Evolutionary conservation across 2,888 invertebrate genomes (phyloP).

Genomic region (Xylota sylvarum): DNA sequence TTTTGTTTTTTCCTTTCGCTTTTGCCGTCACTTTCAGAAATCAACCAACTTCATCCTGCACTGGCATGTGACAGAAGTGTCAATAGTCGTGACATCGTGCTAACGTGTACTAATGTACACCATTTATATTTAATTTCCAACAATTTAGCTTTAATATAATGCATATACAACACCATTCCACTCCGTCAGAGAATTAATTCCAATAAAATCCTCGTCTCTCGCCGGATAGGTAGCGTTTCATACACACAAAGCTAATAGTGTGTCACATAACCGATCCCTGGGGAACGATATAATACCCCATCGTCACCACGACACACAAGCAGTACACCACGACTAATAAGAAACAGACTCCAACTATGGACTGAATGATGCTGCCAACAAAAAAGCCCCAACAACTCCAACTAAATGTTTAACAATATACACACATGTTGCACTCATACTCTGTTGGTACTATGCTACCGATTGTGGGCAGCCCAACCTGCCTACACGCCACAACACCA

Average conservation of each 20-base stretch:
- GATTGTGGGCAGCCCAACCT: slow-evolving; percentile 60
- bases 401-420: slow-evolving; percentile 76
- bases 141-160: slow-evolving; percentile 74
- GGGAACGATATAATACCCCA: slow-evolving; percentile 84
- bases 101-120: slow-evolving; percentile 77
- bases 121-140: slow-evolving; percentile 77
- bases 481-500: slow-evolving; percentile 60
- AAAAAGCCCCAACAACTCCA: slow-evolving; percentile 69
- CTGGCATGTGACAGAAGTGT: slow-evolving; percentile 76
- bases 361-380: background rate
- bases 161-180: slow-evolving; percentile 61
- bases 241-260: slow-evolving; percentile 77
- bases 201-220: slow-evolving; percentile 77
- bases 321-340: slow-evolving; percentile 26
- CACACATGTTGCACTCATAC: slow-evolving; percentile 75
- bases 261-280: slow-evolving; percentile 82
- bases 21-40: slow-evolving; percentile 62
- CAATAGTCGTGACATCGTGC: slow-evolving; percentile 76
- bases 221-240: slow-evolving; percentile 48
- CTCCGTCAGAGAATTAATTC: slow-evolving; percentile 78
- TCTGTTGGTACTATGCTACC: slow-evolving; percentile 31
- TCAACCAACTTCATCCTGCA: slow-evolving; percentile 73
- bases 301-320: slow-evolving; percentile 42
- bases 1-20: slow-evolving; percentile 8
- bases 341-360: slow-evolving; percentile 48